phyloP scores from a whole-genome alignment of 35 echinoderm and acorn worm species.

The Heliocidaris tuberculata region DNA sequence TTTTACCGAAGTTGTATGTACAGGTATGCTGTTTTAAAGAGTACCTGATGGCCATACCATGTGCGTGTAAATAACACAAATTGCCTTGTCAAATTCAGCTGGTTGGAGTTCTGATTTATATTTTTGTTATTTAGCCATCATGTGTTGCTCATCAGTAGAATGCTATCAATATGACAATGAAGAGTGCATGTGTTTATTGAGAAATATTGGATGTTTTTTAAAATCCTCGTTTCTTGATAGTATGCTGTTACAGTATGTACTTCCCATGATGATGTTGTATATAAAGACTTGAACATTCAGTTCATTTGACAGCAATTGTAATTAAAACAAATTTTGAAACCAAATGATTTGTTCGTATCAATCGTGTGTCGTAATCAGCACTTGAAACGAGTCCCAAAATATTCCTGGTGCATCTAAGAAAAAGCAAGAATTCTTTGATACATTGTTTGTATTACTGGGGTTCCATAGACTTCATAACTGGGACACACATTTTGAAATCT shows the following conservation, averaged over 20 bases:
- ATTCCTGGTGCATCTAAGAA: too few species aligned
- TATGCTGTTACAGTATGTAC: conserved; percentile 2
- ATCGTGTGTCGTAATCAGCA: too few species aligned
- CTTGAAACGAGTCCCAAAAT: too few species aligned
- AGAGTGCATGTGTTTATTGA: not conserved
- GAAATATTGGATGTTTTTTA: not conserved
- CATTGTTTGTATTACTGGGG: too few species aligned
- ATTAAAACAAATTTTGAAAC: not conserved
- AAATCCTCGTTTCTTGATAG: not conserved
- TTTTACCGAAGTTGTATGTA: not conserved
- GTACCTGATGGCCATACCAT: not conserved
- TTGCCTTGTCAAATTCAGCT: not conserved
- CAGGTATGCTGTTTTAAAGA: not conserved
- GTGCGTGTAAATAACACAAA: conserved; percentile 6
- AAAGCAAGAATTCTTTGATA: too few species aligned
- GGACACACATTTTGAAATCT: too few species aligned
- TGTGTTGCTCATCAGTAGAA: not conserved
- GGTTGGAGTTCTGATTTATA: not conserved
- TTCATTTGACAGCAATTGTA: not conserved
- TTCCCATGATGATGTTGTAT: not conserved
- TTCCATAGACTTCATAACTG: too few species aligned
- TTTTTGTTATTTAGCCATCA: conserved; percentile 5
- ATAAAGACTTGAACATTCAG: conserved; percentile 4
- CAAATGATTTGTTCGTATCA: not conserved
- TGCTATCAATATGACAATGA: not conserved